phyloP scores from a whole-genome alignment of 2,113 vertebrate genomes.

The Ploceus nigricollis region DNA sequence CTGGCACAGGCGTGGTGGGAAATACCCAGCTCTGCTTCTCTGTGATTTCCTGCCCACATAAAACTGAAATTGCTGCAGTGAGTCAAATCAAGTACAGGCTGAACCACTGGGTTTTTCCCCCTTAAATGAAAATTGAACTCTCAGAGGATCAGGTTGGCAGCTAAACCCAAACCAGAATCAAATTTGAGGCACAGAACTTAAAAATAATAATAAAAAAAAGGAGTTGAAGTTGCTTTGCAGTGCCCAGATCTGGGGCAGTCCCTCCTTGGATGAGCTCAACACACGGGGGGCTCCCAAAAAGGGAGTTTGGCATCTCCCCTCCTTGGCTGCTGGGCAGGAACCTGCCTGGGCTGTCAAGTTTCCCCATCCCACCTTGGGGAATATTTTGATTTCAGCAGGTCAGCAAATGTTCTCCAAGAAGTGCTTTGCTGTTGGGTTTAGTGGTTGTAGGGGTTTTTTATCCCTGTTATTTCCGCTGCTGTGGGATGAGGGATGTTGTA shows the following conservation, averaged over 20 bases:
- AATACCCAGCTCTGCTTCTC: background rate
- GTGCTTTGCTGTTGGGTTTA: background rate
- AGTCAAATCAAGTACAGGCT: background rate
- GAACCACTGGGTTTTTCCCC: background rate
- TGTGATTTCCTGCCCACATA: background rate
- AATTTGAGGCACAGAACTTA: background rate
- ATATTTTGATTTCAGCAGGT: background rate
- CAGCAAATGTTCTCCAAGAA: background rate
- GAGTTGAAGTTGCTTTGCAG: background rate
- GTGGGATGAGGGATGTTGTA: background rate
- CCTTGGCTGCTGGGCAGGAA: background rate
- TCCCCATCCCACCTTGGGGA: background rate
- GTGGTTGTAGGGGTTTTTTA: fast-evolving
- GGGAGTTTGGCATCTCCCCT: background rate
- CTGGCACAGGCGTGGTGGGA: background rate
- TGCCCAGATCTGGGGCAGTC: background rate
- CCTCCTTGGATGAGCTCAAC: fast-evolving
- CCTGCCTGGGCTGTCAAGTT: background rate
- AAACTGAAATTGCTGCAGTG: background rate
- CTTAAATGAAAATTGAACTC: background rate
- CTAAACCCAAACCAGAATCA: background rate
- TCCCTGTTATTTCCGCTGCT: background rate
- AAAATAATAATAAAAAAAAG: background rate
- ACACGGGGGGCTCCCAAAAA: fast-evolving
- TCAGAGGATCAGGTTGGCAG: background rate